Base-by-base conservation (phyloP, 2,113 vertebrate species). In the Pygoscelis antarcticus region DNA sequence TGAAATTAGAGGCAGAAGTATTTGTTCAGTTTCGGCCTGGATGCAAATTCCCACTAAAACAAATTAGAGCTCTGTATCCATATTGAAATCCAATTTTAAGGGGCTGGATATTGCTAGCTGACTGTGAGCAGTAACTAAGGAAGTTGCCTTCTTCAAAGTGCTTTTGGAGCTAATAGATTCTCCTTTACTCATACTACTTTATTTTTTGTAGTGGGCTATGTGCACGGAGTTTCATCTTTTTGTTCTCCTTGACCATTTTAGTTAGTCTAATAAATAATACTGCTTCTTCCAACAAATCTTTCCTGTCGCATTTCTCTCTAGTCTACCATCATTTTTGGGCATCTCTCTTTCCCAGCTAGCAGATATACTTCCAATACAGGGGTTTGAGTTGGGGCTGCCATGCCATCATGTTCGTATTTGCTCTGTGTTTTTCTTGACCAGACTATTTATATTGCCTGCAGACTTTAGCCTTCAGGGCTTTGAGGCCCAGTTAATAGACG, bases 401-500 rank as follows among this genome's bases (percentile, higher is more conserved):
- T 77, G 40, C 40, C 34, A 5, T 49, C 22, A 17, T 51, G 20
- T 17, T 58, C 0, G 0, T 79, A 30, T 77, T 89, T 70, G 10
- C 29, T 76, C 54, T 49, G 10, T 69, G 47, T 44, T 66, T 85
- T 78, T n/a, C 36, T 75, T 84, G 29, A 47, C 25, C 18, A 52
- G 4, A 34, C 26, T 78, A 15, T 22, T 65, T 61, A 10, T 25
- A 15, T 74, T 83, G 58, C 15, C 13, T 44, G 21, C 27, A 84
- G 47, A 17, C 20, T 54, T 76, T 9, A 60, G 26, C 16, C 11
- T 0, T 69, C 34, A 76, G 55, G 12, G 3, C 2, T n/a, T 78
- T 55, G 54, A 83, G n/a, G 16, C 27, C 90, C 4, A 17, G 1
- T 61, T 49, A 52, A 57, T 7, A 36, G 49, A 80, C 17, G 18